Base-by-base conservation (phyloP, 2,797 vertebrate species). In the Corythornis leucogaster region DNA sequence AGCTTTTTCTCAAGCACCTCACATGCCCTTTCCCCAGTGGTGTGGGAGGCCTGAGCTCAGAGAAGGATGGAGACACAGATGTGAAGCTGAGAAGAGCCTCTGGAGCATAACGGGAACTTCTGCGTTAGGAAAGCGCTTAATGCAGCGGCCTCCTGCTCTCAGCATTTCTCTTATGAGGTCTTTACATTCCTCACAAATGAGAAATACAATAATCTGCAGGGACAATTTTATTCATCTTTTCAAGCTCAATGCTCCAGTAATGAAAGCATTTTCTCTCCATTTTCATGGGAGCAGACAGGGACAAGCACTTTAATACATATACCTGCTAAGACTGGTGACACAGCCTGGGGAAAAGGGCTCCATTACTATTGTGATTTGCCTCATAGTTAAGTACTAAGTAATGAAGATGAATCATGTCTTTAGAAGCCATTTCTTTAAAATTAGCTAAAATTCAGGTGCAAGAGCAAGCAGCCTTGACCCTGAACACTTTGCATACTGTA, bases 41-140 rank as follows among this genome's bases (percentile, higher is more conserved):
- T 0, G 0, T 8, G 21, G 11, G 16, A n/a, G 35, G 15, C n/a
- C 45, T 0, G 14, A 42, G 42, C 50, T 28, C 0, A 0, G 35
- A 17, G 22, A 16, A 43, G 31, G 31, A 14, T 7, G 16, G 31
- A 26, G 31, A 11, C 1, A 1, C 26, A 25, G 33, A 31, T 1
- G 14, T 63, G 16, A 70, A 40, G 17, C 16, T 2, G 18, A 55
- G 76, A 70, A 59, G 11, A 14, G 22, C 4, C 22, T 26, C 11
- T 42, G 31, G 51, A 64, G 15, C 0, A 0, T 2, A 14, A 17
- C 21, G 15, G 45, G 55, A 58, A 30, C 12, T 40, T 70, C 5
- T 58, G 25, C 16, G 16, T 55, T 20, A 45, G 31, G 43, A 70
- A 51, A 67, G 26, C 4, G 5, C 40, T 91, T 33, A 48, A 25